Base-by-base conservation (phyloP, 92 coral and sea anemone species). In the Phenganax subtilis region DNA sequence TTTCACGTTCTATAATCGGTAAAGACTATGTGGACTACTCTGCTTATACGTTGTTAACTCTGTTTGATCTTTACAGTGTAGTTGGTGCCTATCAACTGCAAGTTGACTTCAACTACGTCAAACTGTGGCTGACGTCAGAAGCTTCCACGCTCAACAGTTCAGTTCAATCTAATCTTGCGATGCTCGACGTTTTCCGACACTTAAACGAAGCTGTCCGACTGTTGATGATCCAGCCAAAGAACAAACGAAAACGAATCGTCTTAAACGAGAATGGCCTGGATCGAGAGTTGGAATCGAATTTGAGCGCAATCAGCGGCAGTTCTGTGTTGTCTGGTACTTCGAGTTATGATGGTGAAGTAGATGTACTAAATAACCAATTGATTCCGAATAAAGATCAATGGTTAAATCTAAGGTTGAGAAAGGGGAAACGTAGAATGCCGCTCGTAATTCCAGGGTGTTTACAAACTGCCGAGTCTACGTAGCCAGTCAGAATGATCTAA, bases 311-410 rank as follows among this genome's bases (percentile, higher is more conserved):
- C 74, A 93, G 98, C 80, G 92, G 97, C 72, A 93, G 98, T 53
- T 93, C 98, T 0, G 97, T 93, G 31, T 71, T 93, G 76, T 93
- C 98, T 0, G 89, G 94, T 16, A 81, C 86, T 64, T 96, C 99
- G 7, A 97, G 99, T 9, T 93, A 87, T 9, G 99, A 96, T 82
- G 88, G 90, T 64, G 99, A 96, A 16, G 85, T 87, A 9, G 99
- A 96, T 8, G 91, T 92, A 56, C 84, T 96, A 55, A 90, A 90
- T 63, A 93, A 96, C 80, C 88, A 85, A 69, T 81, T 93, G 6
- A 96, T 96, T 75, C 99, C 97, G 31, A 96, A 92, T 92, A 90
- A 87, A 27, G 96, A 96, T 67, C 91, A 88, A 75, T 96, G 99
- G 99, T 77, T 96, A 65, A 92, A 92, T 61, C 90, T 96, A 20